phyloP scores from a whole-genome alignment of 1,140 invertebrate genomes.

The Parasteatoda tepidariorum region DNA sequence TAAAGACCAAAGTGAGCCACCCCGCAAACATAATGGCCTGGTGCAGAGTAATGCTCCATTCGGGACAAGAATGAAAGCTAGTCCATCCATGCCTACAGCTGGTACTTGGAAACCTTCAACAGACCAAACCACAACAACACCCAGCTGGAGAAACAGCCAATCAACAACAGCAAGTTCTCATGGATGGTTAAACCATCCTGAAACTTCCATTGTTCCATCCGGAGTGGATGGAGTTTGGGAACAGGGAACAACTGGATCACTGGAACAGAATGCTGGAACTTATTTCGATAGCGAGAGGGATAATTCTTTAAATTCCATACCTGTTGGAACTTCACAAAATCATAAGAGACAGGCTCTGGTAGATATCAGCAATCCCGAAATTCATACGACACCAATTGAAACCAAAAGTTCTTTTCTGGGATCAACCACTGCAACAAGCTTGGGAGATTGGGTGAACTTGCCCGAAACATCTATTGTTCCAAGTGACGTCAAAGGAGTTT shows the following conservation, averaged over 20 bases:
- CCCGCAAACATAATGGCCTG: neutral
- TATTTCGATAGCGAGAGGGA: neutral
- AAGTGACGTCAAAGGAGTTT: conserved; percentile 34
- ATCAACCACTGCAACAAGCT: neutral
- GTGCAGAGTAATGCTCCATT: conserved; percentile 7
- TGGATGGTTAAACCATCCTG: neutral
- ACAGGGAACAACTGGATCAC: conserved; percentile 3
- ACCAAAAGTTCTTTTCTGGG: neutral
- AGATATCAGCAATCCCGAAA: neutral
- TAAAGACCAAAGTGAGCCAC: conserved; percentile 12
- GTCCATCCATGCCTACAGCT: neutral
- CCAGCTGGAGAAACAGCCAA: neutral
- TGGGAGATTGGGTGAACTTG: neutral
- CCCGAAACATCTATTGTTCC: conserved; percentile 38
- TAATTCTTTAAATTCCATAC: neutral
- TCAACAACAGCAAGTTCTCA: neutral
- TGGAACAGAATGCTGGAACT: neutral
- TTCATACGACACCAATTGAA: neutral
- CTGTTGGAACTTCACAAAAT: neutral
- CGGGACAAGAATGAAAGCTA: conserved; percentile 20
- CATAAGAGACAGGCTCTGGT: neutral
- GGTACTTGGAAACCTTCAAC: conserved; percentile 32
- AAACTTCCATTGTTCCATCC: conserved; percentile 43
- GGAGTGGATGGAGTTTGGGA: conserved; percentile 43
- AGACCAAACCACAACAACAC: neutral